A percentile compares a stretch with the other conserved stretches of the same genome.
Evolutionary conservation across 2,113 vertebrate genomes (phyloP).

Genomic region (Theropithecus gelada): DNA sequence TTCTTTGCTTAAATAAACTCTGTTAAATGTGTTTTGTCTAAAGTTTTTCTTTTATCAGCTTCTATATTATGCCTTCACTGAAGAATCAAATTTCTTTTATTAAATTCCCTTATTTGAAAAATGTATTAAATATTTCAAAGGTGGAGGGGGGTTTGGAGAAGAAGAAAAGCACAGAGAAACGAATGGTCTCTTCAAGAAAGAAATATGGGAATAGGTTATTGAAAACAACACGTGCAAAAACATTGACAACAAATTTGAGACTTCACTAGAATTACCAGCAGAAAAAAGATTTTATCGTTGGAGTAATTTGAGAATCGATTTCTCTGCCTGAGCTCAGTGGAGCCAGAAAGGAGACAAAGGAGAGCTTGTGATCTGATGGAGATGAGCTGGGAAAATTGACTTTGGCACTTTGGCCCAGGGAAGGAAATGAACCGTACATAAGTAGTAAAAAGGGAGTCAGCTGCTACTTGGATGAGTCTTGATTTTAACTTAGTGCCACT

Average conservation of each 20-base stretch:
- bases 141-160: background rate
- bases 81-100: slow-evolving; percentile 28
- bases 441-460: slow-evolving; percentile 37
- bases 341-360: slow-evolving; percentile 62
- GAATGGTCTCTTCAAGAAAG: background rate
- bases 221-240: slow-evolving; percentile 18
- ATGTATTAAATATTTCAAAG: background rate
- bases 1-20: background rate
- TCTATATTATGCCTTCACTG: background rate
- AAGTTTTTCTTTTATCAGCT: background rate
- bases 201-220: slow-evolving; percentile 8
- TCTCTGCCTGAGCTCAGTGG: slow-evolving; percentile 46
- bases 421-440: slow-evolving; percentile 49
- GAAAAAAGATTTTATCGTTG: slow-evolving; percentile 60
- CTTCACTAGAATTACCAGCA: slow-evolving; percentile 50
- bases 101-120: slow-evolving; percentile 16
- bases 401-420: slow-evolving; percentile 48
- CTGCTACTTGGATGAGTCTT: slow-evolving; percentile 33
- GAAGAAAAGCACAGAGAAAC: slow-evolving; percentile 24
- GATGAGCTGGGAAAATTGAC: slow-evolving; percentile 71
- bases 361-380: slow-evolving; percentile 51
- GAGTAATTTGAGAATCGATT: slow-evolving; percentile 66
- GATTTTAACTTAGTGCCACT: slow-evolving; percentile 18
- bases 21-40: background rate
- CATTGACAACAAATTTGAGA: slow-evolving; percentile 36